A percentile compares a stretch with the other conserved stretches of the same genome.
These are phyloP conservation scores for Cephus spinipes DNA, from an alignment of 2,888 invertebrate genomes.

Conservation along the genomic window DNA sequence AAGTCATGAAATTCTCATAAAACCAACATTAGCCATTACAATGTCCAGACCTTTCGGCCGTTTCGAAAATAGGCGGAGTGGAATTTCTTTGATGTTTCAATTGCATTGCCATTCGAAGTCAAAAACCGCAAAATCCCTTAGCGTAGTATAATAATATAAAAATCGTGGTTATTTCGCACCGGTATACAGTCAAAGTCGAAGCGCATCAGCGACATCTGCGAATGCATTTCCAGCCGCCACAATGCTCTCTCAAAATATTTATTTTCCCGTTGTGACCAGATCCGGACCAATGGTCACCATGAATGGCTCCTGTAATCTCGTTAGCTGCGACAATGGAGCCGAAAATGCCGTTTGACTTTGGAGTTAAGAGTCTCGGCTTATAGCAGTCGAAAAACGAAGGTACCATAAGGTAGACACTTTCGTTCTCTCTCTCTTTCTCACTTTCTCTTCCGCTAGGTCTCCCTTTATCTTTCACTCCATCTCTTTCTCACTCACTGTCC, in stretches of 20 bases:
- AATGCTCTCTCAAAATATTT: conserved; percentile 62
- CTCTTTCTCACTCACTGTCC: conserved; percentile 4
- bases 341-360: conserved; percentile 46
- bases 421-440: not conserved
- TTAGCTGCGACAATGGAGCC: conserved; percentile 48
- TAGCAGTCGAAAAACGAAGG: not conserved
- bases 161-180: conserved; percentile 26
- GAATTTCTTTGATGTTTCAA: conserved; percentile 53
- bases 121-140: conserved; percentile 47
- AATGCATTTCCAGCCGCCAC: conserved; percentile 37
- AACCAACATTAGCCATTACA: conserved; percentile 48
- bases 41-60: conserved; percentile 8
- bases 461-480: conserved; percentile 10
- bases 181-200: not conserved
- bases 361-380: conserved; percentile 44
- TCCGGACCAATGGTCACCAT: conserved; percentile 44
- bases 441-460: not conserved
- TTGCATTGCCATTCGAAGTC: conserved; percentile 39
- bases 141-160: conserved; percentile 10
- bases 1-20: conserved; percentile 53
- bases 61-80: conserved; percentile 34
- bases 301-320: conserved; percentile 54
- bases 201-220: conserved; percentile 40
- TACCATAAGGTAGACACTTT: not conserved
- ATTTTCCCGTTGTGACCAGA: conserved; percentile 49